Evolutionary conservation across 2,888 invertebrate species (phyloP), one percentile per base, ranked within the genome.

Genomic region (Eristalis arbustorum): DNA sequence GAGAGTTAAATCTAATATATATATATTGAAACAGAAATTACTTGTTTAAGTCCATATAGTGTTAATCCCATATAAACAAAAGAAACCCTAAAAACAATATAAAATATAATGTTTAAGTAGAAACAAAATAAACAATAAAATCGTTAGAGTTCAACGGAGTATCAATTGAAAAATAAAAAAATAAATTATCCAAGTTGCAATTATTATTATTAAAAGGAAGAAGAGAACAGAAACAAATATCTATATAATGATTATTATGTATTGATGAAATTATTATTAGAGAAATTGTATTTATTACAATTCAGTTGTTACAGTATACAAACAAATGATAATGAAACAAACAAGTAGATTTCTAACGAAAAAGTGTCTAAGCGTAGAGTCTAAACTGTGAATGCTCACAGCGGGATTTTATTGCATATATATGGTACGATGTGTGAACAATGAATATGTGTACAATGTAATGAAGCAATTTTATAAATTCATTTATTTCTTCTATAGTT

Each of bases 1-100:
- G 83, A 83, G 82, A 83, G 78, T 79, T 78, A 83, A 75, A 79
- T 87, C 59, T 87, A 87, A 83, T 87, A 87, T 84, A 84, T 82
- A 83, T 87, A 87, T 84, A 84, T 82, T 63, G 42, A 13, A 71
- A 75, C 31, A 66, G 42, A 69, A 79, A 69, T 57, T 73, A 77
- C 37, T 31, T 59, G 13, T 63, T 73, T 73, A 84, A 73, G 69
- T 25, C 49, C 66, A 76, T 72, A 73, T 68, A 69, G 49, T 68
- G 31, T 73, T 68, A 69, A 69, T 13, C 42, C 42, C 37, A 56
- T n/a, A n/a, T 49, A 78, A 67, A 66, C 1, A 31, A 63, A 28
- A 22, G 3, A 25, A 22, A 28, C 1, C n/a, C 10, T 11, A 37
- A 1, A 28, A 57, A 69, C 31, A 22, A 42, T 62, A 25, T n/a